These are phyloP conservation scores for Neolamprologus hecqui DNA, from an alignment of 2,113 vertebrate genomes.

Conservation along the genomic window DNA sequence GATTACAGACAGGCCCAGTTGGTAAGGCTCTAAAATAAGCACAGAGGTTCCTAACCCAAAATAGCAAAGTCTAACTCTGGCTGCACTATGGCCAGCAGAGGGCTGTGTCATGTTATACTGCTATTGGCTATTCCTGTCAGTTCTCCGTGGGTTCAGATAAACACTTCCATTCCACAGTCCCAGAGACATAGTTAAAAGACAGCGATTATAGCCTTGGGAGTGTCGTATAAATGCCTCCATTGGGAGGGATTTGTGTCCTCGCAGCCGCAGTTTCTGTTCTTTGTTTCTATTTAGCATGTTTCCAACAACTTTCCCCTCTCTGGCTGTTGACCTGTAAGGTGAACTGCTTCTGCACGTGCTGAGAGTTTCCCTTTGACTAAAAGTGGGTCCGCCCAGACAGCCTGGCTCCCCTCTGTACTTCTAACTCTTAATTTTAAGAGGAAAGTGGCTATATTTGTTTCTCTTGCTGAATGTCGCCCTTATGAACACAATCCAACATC, in stretches of 20 bases:
- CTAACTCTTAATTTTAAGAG: background rate
- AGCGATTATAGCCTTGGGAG: constrained; percentile 66
- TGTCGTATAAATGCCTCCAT: constrained; percentile 58
- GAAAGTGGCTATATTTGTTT: constrained; percentile 1
- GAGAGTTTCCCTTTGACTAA: constrained; percentile 22
- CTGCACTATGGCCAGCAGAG: constrained; percentile 39
- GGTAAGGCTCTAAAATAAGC: constrained; percentile 42
- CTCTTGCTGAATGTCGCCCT: background rate
- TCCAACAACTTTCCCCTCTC: constrained; percentile 31
- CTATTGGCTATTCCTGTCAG: constrained; percentile 58
- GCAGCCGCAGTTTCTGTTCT: constrained; percentile 34
- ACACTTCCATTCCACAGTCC: constrained; percentile 64
- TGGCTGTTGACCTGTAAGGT: constrained; percentile 39
- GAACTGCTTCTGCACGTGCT: constrained; percentile 43
- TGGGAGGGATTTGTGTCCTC: constrained; percentile 14
- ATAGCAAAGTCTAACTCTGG: constrained; percentile 49
- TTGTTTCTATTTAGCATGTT: constrained; percentile 47
- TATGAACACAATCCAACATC: background rate
- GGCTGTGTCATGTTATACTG: constrained; percentile 61
- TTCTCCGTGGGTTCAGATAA: constrained; percentile 56
- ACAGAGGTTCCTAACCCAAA: constrained; percentile 42
- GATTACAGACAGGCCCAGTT: constrained; percentile 46
- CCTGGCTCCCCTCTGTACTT: constrained; percentile 16
- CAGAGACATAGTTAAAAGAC: constrained; percentile 61
- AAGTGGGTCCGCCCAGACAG: constrained; percentile 38